Evolutionary conservation across 2,888 invertebrate genomes (phyloP).

Genomic region (Bhutanitis thaidina): DNA sequence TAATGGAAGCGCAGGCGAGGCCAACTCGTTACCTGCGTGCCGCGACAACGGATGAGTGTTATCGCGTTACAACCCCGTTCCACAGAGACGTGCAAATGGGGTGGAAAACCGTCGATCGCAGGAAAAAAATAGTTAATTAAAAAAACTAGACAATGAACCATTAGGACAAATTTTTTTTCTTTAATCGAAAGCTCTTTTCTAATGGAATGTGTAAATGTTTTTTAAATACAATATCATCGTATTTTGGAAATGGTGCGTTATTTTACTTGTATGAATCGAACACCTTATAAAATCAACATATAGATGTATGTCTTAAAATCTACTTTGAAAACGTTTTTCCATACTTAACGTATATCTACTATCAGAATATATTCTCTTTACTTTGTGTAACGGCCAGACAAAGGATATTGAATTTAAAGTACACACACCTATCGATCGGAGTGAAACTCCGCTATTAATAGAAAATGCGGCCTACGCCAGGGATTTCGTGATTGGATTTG

Average conservation of each 20-base stretch:
- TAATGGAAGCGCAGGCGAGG: constrained; percentile 14
- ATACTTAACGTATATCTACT: too few relatives aligned
- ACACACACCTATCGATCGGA: constrained; percentile 6
- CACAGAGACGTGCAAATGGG: constrained; percentile 3
- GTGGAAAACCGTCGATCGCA: neutral
- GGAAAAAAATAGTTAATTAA: neutral
- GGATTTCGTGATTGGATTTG: neutral
- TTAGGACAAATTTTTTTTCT: neutral
- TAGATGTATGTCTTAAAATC: too few relatives aligned
- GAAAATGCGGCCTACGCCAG: neutral
- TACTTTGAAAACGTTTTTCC: too few relatives aligned
- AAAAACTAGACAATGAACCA: neutral
- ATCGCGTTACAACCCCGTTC: constrained; percentile 26
- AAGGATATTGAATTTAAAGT: constrained; percentile 7
- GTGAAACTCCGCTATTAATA: neutral
- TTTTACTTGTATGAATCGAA: too few relatives aligned
- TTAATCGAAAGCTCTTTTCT: too few relatives aligned
- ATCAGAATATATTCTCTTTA: too few relatives aligned
- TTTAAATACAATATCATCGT: too few relatives aligned
- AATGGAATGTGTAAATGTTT: too few relatives aligned
- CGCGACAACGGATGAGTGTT: constrained; percentile 24
- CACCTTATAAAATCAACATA: too few relatives aligned
- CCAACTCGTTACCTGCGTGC: constrained; percentile 19
- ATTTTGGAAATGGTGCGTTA: too few relatives aligned
- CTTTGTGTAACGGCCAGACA: neutral